Conservation (phyloP, 2,797 vertebrate species). For the Tachyglossus aculeatus region DNA sequence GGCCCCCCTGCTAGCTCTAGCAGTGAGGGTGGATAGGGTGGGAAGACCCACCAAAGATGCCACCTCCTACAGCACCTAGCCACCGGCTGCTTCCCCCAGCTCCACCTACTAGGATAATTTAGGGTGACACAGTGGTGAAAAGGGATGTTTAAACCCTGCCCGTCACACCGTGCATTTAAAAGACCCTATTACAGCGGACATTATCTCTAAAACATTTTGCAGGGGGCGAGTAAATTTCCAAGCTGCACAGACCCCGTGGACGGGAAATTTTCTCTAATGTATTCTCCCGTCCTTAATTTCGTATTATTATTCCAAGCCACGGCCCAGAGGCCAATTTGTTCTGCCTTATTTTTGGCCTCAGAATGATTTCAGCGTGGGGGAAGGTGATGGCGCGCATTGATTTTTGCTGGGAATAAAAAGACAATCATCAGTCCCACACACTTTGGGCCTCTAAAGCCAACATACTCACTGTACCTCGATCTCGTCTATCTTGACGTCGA, state of each 20-base stretch:
- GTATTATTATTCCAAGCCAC: constrained; percentile 7
- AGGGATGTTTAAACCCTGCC: constrained; percentile 34
- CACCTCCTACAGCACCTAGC: too few species aligned
- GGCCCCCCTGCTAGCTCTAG: too few species aligned
- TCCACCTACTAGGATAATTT: constrained; percentile 58
- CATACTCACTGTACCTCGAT: too few species aligned
- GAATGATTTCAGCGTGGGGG: not conserved
- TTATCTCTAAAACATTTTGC: constrained; percentile 28
- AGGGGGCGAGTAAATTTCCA: constrained; percentile 39
- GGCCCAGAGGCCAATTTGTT: not conserved
- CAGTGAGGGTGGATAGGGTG: too few species aligned
- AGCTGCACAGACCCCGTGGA: constrained; percentile 14
- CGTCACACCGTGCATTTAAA: constrained; percentile 34
- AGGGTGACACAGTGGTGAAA: constrained; percentile 47
- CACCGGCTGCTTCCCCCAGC: constrained; percentile 50
- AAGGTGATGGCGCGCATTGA: constrained; percentile 9
- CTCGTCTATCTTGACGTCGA: too few species aligned
- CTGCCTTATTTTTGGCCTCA: constrained; percentile 8
- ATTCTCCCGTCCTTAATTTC: constrained; percentile 31
- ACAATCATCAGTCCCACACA: not conserved
- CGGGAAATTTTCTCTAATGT: constrained; percentile 5
- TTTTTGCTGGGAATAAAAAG: constrained; percentile 14
- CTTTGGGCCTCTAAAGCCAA: too few species aligned
- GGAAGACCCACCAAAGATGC: too few species aligned
- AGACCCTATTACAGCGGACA: constrained; percentile 34